A percentile compares a stretch with the other conserved stretches of the same genome.
phyloP scores from a whole-genome alignment of 2,888 invertebrate genomes.

The Omphaloscelis lunosa region DNA sequence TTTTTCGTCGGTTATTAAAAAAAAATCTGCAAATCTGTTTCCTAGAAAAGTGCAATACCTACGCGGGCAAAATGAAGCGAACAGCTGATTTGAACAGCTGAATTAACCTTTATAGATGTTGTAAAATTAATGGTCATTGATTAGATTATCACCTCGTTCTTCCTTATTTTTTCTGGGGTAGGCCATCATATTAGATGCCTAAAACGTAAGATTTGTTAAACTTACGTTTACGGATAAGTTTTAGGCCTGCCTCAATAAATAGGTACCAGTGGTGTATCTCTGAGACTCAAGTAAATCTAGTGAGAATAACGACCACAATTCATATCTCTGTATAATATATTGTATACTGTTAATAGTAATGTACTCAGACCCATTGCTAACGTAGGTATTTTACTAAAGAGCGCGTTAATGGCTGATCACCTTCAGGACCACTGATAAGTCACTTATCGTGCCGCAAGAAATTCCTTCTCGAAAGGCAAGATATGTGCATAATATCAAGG shows the following conservation, averaged over 20 bases:
- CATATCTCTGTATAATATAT: neutral
- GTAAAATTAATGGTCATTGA: neutral
- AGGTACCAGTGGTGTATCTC: neutral
- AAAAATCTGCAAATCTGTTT: too few relatives aligned
- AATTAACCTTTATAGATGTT: neutral
- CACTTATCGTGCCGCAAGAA: neutral
- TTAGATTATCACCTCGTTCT: neutral
- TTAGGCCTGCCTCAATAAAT: neutral
- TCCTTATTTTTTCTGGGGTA: neutral
- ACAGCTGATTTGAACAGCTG: too few relatives aligned
- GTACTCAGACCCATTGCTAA: too few relatives aligned
- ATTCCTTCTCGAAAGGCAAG: neutral
- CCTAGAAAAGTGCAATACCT: too few relatives aligned
- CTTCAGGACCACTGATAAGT: neutral
- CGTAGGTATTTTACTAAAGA: neutral
- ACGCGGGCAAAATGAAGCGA: too few relatives aligned
- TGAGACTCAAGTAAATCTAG: neutral
- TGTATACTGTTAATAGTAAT: neutral
- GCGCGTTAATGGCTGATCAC: too few relatives aligned
- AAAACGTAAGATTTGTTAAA: neutral
- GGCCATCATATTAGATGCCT: too few relatives aligned
- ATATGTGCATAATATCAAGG: constrained; percentile 4
- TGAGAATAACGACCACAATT: neutral
- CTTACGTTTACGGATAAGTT: neutral
- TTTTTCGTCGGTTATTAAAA: too few relatives aligned